Conservation (phyloP, 1,140 invertebrate species). For the Rhagoletis pomonella region DNA sequence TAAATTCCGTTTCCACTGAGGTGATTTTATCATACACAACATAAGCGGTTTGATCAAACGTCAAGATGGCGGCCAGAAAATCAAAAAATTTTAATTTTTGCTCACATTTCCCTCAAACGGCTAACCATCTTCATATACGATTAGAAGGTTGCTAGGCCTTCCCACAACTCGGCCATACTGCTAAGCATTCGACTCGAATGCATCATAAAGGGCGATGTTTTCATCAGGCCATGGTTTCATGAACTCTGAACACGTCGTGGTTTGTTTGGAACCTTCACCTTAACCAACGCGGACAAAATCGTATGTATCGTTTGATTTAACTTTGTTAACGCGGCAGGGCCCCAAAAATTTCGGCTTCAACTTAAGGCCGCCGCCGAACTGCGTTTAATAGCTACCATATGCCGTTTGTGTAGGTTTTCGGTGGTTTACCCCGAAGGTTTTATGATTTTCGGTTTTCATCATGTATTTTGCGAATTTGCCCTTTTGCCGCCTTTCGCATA, state of each 20-base stretch:
- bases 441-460: constrained; percentile 67
- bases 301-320: constrained; percentile 62
- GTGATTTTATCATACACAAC: no score
- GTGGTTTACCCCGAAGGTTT: constrained; percentile 63
- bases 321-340: constrained; percentile 64
- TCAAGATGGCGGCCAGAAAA: no score
- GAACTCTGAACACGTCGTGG: constrained; percentile 31
- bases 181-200: no score
- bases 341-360: no score
- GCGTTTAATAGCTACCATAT: constrained; percentile 71
- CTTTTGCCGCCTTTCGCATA: constrained; percentile 58
- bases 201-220: neutral
- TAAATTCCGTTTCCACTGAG: no score
- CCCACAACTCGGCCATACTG: constrained; percentile 26
- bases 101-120: no score
- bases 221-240: constrained; percentile 35
- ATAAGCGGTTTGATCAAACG: no score
- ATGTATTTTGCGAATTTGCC: constrained; percentile 67
- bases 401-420: constrained; percentile 62
- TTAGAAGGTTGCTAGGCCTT: neutral
- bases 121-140: no score
- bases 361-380: no score
- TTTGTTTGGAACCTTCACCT: constrained; percentile 27
- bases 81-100: no score
- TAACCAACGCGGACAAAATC: constrained; percentile 23